These are phyloP conservation scores for Ramazzottius varieornatus DNA, from an alignment of 2,888 invertebrate species.

Conservation along the genomic window DNA sequence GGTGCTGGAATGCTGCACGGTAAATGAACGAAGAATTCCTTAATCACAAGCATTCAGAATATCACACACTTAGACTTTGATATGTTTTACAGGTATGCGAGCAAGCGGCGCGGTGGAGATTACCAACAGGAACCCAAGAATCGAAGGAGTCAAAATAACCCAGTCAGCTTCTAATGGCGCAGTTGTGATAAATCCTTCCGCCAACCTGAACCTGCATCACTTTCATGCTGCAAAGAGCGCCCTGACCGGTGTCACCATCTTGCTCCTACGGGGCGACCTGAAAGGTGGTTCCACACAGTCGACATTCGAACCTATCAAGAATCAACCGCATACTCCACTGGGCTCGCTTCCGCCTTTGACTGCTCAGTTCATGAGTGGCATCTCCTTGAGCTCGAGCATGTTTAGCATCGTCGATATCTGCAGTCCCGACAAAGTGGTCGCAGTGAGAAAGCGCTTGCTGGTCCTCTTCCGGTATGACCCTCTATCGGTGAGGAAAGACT, in stretches of 20 bases:
- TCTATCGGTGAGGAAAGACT: conserved; percentile 63
- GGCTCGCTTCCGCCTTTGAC: neutral
- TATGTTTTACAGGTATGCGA: too few relatives aligned
- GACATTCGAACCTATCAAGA: conserved; percentile 47
- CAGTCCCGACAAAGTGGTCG: conserved; percentile 68
- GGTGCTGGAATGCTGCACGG: conserved; percentile 87
- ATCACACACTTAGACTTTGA: too few relatives aligned
- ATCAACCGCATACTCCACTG: conserved; percentile 14
- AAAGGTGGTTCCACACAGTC: conserved; percentile 10
- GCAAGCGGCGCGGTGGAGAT: conserved; percentile 61
- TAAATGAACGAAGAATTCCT: too few relatives aligned
- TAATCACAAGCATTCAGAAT: too few relatives aligned
- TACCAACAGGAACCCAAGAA: conserved; percentile 60
- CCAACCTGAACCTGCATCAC: conserved; percentile 43
- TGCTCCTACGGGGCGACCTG: conserved; percentile 63
- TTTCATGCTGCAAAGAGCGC: conserved; percentile 35
- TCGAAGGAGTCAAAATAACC: conserved; percentile 46
- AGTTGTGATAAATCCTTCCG: conserved; percentile 61
- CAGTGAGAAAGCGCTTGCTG: conserved; percentile 60
- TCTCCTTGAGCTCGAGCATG: conserved; percentile 52
- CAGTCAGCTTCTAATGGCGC: conserved; percentile 70
- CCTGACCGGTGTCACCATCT: conserved; percentile 64
- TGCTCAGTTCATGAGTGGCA: conserved; percentile 22
- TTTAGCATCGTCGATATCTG: conserved; percentile 89
- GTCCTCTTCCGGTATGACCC: conserved; percentile 79